Percentiles rank a stretch among this genome's conserved stretches.
These are phyloP conservation scores for Cephus pygmeus DNA, from an alignment of 2,888 invertebrate species.

Conservation along the genomic window DNA sequence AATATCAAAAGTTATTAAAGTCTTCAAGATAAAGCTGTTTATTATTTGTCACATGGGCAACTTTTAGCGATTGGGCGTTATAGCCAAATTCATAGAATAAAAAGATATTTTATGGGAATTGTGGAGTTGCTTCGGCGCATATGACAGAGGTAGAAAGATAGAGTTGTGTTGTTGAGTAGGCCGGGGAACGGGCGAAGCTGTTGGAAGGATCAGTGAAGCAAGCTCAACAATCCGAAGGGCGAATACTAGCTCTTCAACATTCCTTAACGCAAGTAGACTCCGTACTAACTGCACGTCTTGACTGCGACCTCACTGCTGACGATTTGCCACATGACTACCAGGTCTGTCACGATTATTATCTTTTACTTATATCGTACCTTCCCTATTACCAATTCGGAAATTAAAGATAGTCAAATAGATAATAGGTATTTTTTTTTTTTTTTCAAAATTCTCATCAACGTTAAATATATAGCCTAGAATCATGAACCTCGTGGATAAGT, in stretches of 20 bases:
- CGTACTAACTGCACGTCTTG: conserved; percentile 76
- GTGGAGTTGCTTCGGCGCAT: neutral
- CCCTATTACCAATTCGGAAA: neutral
- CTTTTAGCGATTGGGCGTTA: neutral
- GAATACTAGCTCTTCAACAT: conserved; percentile 78
- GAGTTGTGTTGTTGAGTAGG: conserved; percentile 65
- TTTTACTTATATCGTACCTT: neutral
- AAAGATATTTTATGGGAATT: neutral
- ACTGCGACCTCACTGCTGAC: conserved; percentile 82
- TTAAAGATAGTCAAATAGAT: neutral
- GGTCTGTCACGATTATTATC: conserved; percentile 62
- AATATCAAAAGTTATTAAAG: neutral
- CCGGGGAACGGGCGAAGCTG: conserved; percentile 71
- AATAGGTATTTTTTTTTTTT: neutral
- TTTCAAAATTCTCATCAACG: neutral
- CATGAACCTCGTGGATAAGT: neutral
- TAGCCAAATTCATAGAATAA: neutral
- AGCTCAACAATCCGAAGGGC: conserved; percentile 81
- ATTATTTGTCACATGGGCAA: neutral
- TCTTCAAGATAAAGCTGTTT: neutral
- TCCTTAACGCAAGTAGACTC: conserved; percentile 78
- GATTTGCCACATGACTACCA: conserved; percentile 83
- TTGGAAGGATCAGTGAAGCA: conserved; percentile 79
- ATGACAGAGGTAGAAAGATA: conserved; percentile 10
- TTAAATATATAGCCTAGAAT: neutral